Evolutionary conservation across 2,888 invertebrate species (phyloP), one percentile per base, ranked within the genome.

Genomic region (Lysandra coridon): DNA sequence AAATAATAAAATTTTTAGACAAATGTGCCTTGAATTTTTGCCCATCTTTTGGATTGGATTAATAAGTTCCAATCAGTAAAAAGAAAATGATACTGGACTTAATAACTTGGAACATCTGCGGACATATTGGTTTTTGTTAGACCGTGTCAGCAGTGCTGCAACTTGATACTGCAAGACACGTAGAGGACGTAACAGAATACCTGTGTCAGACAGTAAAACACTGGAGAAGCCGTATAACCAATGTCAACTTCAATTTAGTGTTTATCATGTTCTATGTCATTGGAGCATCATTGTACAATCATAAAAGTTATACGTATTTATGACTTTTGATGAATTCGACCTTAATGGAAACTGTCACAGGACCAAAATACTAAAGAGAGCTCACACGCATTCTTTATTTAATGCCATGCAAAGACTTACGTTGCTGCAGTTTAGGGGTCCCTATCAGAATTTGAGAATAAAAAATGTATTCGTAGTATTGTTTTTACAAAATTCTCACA

Each of bases 211-310:
- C 12, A 5, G 30, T 49, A 33, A 12, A 75, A 30, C 49, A 49
- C 30, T 23, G n/a, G 30, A 49, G 75, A 75, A 75, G 75, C 75
- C 75, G 75, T 75, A 30, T 53, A 75, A 75, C 10, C 23, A 49
- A 75, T 75, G 75, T 30, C 75, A 75, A 75, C 49, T 44, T 75
- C 53, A 75, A 30, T 53, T 74, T 74, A 74, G 44, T 30, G 30
- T 23, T 75, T 53, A 53, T 75, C 23, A 12, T 75, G 69, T 69
- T 49, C 30, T 49, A 30, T 74, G 30, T 53, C 53, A 30, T 53
- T 49, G 74, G 49, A 74, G 23, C 23, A 62, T 62, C 57, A 57
- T 57, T 17, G 57, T 49, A 10, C 2, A 44, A 44, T 44, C 44
- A 10, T 44, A 44, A 10, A 44, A 44, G 44, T 4, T 40, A 44